Conservation (phyloP, 1,140 invertebrate genomes). For the Melanaphis sacchari region DNA sequence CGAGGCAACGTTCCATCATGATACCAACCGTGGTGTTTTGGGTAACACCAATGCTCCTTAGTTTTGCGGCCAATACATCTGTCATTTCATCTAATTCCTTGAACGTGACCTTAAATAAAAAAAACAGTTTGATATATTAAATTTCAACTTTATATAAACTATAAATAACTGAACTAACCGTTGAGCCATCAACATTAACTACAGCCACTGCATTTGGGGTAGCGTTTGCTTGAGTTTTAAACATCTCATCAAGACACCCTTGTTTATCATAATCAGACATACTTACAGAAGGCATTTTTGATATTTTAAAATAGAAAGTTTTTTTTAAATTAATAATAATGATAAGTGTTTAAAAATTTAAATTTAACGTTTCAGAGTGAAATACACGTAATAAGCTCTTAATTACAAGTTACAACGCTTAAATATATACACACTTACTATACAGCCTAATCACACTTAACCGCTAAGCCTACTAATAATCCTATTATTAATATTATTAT, state of each 20-base stretch:
- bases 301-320: constrained; percentile 26
- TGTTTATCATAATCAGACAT: constrained; percentile 61
- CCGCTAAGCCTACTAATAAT: background rate
- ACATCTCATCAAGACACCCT: constrained; percentile 61
- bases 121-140: constrained; percentile 19
- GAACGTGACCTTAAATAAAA: constrained; percentile 56
- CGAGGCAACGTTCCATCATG: constrained; percentile 64
- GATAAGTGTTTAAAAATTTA: background rate
- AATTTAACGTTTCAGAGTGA: background rate
- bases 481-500: background rate
- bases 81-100: constrained; percentile 60
- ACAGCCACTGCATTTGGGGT: constrained; percentile 60
- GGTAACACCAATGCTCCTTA: constrained; percentile 58
- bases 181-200: constrained; percentile 56
- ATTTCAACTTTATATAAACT: background rate
- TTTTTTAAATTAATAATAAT: background rate
- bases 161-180: constrained; percentile 42
- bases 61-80: constrained; percentile 59
- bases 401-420: background rate
- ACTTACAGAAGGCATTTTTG: constrained; percentile 45
- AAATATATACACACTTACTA: background rate
- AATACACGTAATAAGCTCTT: background rate
- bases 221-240: constrained; percentile 59
- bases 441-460: background rate
- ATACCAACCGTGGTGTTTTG: constrained; percentile 63